Evolutionary conservation across 2,888 invertebrate species (phyloP).

Genomic region (Hypsopygia costalis): DNA sequence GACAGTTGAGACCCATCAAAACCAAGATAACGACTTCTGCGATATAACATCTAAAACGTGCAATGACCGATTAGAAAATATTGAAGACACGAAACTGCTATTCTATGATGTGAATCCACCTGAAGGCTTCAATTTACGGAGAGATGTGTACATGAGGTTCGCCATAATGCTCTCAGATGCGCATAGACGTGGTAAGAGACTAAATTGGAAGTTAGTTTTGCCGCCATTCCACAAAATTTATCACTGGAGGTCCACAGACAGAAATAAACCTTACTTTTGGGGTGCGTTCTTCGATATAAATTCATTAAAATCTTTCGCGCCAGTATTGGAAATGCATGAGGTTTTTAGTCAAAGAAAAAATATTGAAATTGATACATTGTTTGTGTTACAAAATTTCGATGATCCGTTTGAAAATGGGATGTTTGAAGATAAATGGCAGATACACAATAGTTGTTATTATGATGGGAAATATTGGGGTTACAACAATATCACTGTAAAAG

Average conservation of each 20-base stretch:
- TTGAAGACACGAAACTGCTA: conserved; percentile 81
- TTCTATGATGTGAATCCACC: conserved; percentile 97
- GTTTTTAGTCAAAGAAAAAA: conserved; percentile 72
- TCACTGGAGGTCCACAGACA: conserved; percentile 89
- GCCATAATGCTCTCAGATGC: conserved; percentile 90
- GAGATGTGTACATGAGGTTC: conserved; percentile 97
- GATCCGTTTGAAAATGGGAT: conserved; percentile 90
- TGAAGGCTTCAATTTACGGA: conserved; percentile 97
- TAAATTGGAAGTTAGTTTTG: conserved; percentile 85
- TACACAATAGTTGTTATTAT: conserved; percentile 56
- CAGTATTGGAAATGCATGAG: conserved; percentile 93
- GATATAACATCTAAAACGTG: not conserved
- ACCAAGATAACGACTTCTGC: not conserved
- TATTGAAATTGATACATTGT: conserved; percentile 86
- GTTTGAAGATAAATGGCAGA: conserved; percentile 91
- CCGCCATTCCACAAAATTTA: conserved; percentile 96
- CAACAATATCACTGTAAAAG: conserved; percentile 82
- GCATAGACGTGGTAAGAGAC: conserved; percentile 64
- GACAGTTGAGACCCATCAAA: not conserved
- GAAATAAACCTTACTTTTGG: conserved; percentile 85
- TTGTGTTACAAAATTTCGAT: conserved; percentile 91
- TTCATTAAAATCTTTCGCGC: conserved; percentile 88
- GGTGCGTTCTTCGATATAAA: conserved; percentile 90
- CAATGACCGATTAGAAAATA: not conserved
- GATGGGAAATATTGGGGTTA: conserved; percentile 85